Percentiles rank a stretch among this genome's conserved stretches.
Conservation (phyloP, 2,888 invertebrate genomes). For the Cerceris ruficornis region DNA sequence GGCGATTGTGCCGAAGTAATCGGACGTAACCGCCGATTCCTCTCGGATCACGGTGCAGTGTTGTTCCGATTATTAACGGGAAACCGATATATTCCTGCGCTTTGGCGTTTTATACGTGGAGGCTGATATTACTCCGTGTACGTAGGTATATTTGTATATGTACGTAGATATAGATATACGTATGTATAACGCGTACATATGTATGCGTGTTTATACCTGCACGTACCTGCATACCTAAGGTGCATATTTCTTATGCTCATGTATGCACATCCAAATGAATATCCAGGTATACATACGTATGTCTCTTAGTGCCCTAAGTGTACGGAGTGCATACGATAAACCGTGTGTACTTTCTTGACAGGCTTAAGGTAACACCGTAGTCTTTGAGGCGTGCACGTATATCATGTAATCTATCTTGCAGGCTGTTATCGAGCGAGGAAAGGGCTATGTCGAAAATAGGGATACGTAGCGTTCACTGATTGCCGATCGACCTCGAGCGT, state of each 20-base stretch:
- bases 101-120: too few relatives aligned
- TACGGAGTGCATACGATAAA: conserved; percentile 31
- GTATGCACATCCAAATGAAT: conserved; percentile 8
- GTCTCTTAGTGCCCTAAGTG: conserved; percentile 40
- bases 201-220: conserved; percentile 5
- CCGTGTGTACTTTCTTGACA: conserved; percentile 46
- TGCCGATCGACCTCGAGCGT: neutral
- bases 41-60: too few relatives aligned
- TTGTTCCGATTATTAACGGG: too few relatives aligned
- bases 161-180: conserved; percentile 26
- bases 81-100: too few relatives aligned
- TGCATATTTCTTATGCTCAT: conserved; percentile 18
- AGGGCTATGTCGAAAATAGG: neutral
- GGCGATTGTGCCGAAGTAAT: neutral
- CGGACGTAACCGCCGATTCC: neutral
- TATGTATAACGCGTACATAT: conserved; percentile 7
- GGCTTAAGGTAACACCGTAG: conserved; percentile 38
- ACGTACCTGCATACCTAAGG: conserved; percentile 12
- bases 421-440: conserved; percentile 16
- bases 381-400: neutral
- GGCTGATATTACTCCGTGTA: too few relatives aligned
- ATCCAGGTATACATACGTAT: conserved; percentile 2
- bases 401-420: conserved; percentile 14
- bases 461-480: conserved; percentile 3
- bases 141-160: neutral